These are phyloP conservation scores for Eutolmus rufibarbis DNA, from an alignment of 2,888 invertebrate genomes.

Conservation along the genomic window DNA sequence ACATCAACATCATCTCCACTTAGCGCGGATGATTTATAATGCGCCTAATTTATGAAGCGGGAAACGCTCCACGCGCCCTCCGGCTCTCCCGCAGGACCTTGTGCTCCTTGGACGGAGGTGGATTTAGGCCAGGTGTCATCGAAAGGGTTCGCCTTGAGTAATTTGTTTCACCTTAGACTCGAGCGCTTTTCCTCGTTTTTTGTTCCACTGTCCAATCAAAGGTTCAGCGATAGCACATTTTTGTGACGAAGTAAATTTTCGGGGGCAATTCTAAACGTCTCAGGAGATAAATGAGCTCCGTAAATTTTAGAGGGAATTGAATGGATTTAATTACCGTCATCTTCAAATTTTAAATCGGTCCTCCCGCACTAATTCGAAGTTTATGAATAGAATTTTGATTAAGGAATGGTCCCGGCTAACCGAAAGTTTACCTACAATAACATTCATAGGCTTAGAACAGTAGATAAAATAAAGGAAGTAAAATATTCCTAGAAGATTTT, in stretches of 20 bases:
- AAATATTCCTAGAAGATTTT: not conserved
- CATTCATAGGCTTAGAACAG: not conserved
- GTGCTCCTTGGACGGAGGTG: not conserved
- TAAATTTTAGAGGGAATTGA: not conserved
- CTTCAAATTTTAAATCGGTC: not conserved
- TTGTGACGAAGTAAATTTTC: not conserved
- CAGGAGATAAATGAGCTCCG: not conserved
- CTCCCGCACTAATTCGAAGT: not conserved
- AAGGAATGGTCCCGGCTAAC: not conserved
- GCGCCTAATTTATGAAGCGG: not conserved
- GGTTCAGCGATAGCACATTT: not conserved
- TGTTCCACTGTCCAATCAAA: not conserved
- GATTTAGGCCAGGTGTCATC: slow-evolving; percentile 26
- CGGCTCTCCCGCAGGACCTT: not conserved
- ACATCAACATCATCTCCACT: slow-evolving; percentile 29
- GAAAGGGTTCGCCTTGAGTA: slow-evolving; percentile 17
- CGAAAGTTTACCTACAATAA: not conserved
- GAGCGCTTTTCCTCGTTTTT: not conserved
- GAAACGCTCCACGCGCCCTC: not conserved
- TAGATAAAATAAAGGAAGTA: not conserved
- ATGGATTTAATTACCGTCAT: not conserved
- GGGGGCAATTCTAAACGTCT: not conserved
- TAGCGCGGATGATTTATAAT: slow-evolving; percentile 12
- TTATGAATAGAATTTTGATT: not conserved
- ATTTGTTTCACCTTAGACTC: not conserved